phyloP scores from a whole-genome alignment of 1,140 invertebrate genomes.

The Temnothorax curvispinosus region DNA sequence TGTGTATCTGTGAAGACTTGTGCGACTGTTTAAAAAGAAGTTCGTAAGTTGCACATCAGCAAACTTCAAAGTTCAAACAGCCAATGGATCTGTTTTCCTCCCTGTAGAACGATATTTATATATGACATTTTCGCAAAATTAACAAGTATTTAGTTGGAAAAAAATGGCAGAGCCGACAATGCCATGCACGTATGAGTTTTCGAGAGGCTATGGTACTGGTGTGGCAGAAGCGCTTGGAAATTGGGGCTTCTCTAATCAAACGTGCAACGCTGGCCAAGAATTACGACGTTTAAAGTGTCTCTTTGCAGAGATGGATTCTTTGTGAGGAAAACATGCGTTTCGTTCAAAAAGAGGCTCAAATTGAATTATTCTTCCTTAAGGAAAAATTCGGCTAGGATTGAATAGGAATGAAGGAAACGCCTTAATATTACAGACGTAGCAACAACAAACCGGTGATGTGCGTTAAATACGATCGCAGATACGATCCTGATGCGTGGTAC shows the following conservation, averaged over 20 bases:
- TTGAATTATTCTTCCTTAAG: not conserved
- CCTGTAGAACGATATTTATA: not conserved
- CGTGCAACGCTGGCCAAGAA: slow-evolving; percentile 76
- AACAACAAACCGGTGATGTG: slow-evolving; percentile 58
- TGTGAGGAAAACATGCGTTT: slow-evolving; percentile 70
- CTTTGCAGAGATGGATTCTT: slow-evolving; percentile 76
- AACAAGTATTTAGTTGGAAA: slow-evolving; percentile 11
- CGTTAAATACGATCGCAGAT: slow-evolving; percentile 72
- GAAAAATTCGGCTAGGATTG: not conserved
- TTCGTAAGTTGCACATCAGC: slow-evolving; percentile 1
- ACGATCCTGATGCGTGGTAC: slow-evolving; percentile 76
- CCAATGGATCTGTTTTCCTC: slow-evolving; percentile 15
- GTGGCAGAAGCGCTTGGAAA: slow-evolving; percentile 81
- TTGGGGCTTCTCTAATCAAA: slow-evolving; percentile 81
- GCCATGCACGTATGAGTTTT: slow-evolving; percentile 74
- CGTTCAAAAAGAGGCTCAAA: not conserved
- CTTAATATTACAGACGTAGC: slow-evolving; percentile 65
- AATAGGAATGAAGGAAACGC: not conserved
- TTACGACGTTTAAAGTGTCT: slow-evolving; percentile 77
- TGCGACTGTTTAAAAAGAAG: slow-evolving; percentile 19
- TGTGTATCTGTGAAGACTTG: not conserved
- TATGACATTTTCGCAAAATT: slow-evolving; percentile 38
- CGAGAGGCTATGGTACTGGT: slow-evolving; percentile 75
- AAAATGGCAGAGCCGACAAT: slow-evolving; percentile 36
- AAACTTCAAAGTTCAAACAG: slow-evolving; percentile 25